Base-by-base conservation (phyloP, 2,797 vertebrate genomes). In the Acanthopagrus latus region DNA sequence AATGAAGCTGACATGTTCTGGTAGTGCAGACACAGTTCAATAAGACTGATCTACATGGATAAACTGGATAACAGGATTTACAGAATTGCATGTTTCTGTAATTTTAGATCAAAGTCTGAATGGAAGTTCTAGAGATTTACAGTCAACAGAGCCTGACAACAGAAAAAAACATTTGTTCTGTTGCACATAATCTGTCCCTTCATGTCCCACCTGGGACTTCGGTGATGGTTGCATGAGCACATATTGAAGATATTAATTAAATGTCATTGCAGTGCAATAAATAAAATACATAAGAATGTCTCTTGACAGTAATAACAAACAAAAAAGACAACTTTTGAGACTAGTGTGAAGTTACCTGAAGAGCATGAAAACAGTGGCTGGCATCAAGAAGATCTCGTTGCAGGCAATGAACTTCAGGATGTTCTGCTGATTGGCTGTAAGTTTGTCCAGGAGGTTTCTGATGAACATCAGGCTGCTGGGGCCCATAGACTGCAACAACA, bases 331-430 rank as follows among this genome's bases (percentile, higher is more conserved):
- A 68, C 2, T 14, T 1, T 0, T 25, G 1, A 60, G n/a, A n/a
- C 54, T 25, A 2, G 10, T 8, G 23, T 13, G 56, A 13, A 16
- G 12, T 57, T 78, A 96, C 95, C 95, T 96, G 94, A 99, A 97
- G 18, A 99, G 97, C 98, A 99, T 98, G 88, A 99, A 99, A 80
- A 97, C 95, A 5, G 98, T 99, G 71, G 98, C 98, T 54, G 98
- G 98, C 98, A 99, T 99, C 91, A 99, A 91, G 88, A 99, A 99
- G 83, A 99, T 99, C 94, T 99, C 98, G 89, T 99, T 99, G 90
- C 98, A 99, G 89, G 98, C 98, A 46, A 99, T 97, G 87, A 99
- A 99, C 94, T 99, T 99, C 56, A 99, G 92, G 90, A 99, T 98
- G 91, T 99, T 99, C 91, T 99, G 98, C 91, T 99, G 98, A 93